Evolutionary conservation across 2,113 vertebrate genomes (phyloP), one percentile per base, ranked within the genome.

Genomic region (Ophthalmolycus amberensis): DNA sequence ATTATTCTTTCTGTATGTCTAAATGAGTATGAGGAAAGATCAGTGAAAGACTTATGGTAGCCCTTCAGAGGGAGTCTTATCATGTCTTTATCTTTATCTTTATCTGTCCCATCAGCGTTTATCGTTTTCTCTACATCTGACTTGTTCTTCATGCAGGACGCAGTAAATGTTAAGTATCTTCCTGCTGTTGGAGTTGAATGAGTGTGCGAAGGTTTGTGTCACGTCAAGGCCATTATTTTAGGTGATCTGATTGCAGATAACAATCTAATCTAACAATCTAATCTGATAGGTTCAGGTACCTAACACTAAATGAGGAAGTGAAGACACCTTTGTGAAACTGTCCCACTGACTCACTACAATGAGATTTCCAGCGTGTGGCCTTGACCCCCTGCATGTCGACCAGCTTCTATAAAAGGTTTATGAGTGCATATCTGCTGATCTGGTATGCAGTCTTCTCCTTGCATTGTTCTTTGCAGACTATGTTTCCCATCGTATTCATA

Each of bases 121-220:
- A 86, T 90, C 82, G 79, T 42, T 73, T 18, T 27, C 44, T 66
- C 66, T 62, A 20, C 22, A 37, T 78, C 82, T 46, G 65, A 78
- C 71, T 37, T 14, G 82, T 80, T 84, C 77, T 83, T 85, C 46
- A 15, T 58, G 75, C 37, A 29, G 56, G 25, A 27, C 1, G 67
- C 78, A 75, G 75, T 87, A 88, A 90, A 92, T 76, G 15, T 81
- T 66, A 80, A 71, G 82, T 48, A 69, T 83, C 64, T 25, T 27
- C 73, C 14, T 67, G 44, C 75, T 65, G 67, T 56, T 25, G 18
- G 14, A 44, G 78, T 77, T 63, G 32, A 79, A 25, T 12, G 42
- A 75, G 71, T 5, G 10, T 68, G 64, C 52, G 29, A 79, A 15
- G 50, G 46, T 50, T 22, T 46, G 37, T 74, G 66, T 75, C 52